These are phyloP conservation scores for Chironomus riparius DNA, from an alignment of 2,888 invertebrate species.

Conservation along the genomic window DNA sequence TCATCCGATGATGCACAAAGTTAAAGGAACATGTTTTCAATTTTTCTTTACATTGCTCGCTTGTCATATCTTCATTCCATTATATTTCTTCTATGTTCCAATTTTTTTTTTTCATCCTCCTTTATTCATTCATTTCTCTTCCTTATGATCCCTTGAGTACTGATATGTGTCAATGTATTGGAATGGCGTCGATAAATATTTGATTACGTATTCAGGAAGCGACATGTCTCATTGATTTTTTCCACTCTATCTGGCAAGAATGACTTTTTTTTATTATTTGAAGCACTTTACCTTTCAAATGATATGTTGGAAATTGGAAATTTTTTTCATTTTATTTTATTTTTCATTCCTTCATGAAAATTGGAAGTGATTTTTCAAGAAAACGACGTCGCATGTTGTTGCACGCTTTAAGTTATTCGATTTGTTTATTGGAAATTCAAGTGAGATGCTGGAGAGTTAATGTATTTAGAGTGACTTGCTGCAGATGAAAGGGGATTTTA, in stretches of 20 bases:
- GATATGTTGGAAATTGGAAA: too few species aligned
- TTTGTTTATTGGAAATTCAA: too few species aligned
- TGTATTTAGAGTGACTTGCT: too few species aligned
- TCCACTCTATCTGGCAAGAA: not conserved
- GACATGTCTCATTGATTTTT: slow-evolving; percentile 25
- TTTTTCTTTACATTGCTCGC: not conserved
- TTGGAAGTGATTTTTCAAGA: too few species aligned
- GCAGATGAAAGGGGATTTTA: too few species aligned
- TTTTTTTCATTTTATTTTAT: too few species aligned
- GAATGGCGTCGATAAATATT: slow-evolving; percentile 13
- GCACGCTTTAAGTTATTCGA: too few species aligned
- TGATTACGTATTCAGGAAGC: slow-evolving; percentile 23
- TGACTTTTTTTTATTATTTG: not conserved
- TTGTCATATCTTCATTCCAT: not conserved
- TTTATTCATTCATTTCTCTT: not conserved
- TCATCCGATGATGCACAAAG: too few species aligned
- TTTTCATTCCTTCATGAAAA: too few species aligned
- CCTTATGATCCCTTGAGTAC: not conserved
- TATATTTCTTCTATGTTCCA: not conserved
- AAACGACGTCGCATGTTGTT: too few species aligned
- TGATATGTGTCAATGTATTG: not conserved
- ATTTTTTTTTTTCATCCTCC: not conserved
- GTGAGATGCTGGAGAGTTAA: too few species aligned
- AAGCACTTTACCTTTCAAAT: not conserved
- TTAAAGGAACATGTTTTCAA: not conserved